A percentile compares a stretch with the other conserved stretches of the same genome.
phyloP scores from a whole-genome alignment of 2,797 vertebrate genomes.

The Picus viridis region DNA sequence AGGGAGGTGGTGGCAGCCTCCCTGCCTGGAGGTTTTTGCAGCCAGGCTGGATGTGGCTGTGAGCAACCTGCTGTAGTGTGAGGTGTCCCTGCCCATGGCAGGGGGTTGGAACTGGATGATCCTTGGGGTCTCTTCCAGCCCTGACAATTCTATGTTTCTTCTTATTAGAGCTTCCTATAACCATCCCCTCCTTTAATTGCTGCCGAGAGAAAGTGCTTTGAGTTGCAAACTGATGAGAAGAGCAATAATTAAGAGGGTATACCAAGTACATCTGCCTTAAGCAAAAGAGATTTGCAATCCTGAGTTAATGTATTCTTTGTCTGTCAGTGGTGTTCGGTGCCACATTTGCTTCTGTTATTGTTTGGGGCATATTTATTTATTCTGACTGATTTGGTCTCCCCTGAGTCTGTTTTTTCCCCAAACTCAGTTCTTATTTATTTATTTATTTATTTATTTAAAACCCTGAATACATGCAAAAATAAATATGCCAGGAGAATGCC shows the following conservation, averaged over 20 bases:
- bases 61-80: too few species aligned
- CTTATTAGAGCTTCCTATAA: constrained; percentile 13
- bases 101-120: too few species aligned
- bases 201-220: constrained; percentile 47
- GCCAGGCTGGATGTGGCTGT: too few species aligned
- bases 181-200: constrained; percentile 44
- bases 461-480: constrained; percentile 2
- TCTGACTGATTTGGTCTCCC: constrained; percentile 47
- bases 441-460: background rate
- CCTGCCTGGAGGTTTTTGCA: too few species aligned
- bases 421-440: background rate
- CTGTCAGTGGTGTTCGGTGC: constrained; percentile 50
- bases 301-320: constrained; percentile 62
- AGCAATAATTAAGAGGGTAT: constrained; percentile 68
- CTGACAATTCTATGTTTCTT: background rate
- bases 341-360: constrained; percentile 51
- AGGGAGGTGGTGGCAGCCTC: too few species aligned
- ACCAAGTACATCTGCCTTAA: constrained; percentile 64
- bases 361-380: constrained; percentile 65
- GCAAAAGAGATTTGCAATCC: constrained; percentile 63
- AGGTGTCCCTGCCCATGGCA: too few species aligned
- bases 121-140: too few species aligned
- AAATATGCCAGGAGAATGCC: constrained; percentile 29
- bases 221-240: constrained; percentile 60
- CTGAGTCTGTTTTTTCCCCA: constrained; percentile 25